Evolutionary conservation across 1,140 invertebrate genomes (phyloP), one percentile per base, ranked within the genome.

Genomic region (Drosophila funebris): DNA sequence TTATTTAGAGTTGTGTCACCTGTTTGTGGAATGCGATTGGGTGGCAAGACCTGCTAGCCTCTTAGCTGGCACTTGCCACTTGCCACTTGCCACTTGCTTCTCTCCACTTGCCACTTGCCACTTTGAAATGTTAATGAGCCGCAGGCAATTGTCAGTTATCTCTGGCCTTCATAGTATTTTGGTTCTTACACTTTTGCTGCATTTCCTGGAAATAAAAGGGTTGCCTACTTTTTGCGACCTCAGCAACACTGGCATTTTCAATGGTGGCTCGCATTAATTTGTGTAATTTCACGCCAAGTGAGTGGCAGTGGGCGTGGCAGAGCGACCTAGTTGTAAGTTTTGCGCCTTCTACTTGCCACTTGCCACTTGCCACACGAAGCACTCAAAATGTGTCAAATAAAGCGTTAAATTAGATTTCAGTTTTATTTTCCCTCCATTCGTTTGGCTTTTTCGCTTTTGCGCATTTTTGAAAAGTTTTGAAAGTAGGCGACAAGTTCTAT

Each of bases 311-410:
- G 68, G 60, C 80, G 46, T 66, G 14, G 14, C 37, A 4, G 1
- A 1, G 41, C 66, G 80, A 79, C 80, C 80, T 52, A 83, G 75
- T 83, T 83, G 48, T 53, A 57, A 60, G 18, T 79, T 56, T 68
- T 43, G 44, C 43, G 24, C 18, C 39, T 52, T 3, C n/a, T 16
- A 36, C 27, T 44, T 44, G 43, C 43, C 43, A 44, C 43, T 72
- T 62, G 20, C 62, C 43, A 67, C 72, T 73, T 77, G 63, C 64
- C 62, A 18, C 52, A 72, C 69, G 36, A 43, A 52, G 52, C 57
- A 13, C 56, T 58, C 58, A 33, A 85, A 87, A 88, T 88, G 83
- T 87, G 83, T 81, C 82, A 87, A 87, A 87, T 87, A 76, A 70
- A 78, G 75, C 78, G 44, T 76, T 70, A 82, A 87, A 87, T 87